Evolutionary conservation across 2,888 invertebrate genomes (phyloP).

Genomic region (Cheilosia urbana): DNA sequence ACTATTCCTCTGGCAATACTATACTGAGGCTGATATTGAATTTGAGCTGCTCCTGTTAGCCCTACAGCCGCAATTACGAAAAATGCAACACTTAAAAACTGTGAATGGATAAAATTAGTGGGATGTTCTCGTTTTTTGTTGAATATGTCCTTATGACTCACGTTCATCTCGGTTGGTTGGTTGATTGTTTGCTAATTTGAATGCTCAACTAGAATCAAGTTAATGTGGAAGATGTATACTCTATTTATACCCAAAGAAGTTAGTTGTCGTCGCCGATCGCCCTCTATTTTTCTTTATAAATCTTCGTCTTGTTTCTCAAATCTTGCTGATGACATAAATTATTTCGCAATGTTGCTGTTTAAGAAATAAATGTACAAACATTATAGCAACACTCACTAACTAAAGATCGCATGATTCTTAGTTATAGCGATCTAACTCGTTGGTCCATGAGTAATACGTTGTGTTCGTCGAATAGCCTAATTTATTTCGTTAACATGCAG

Average conservation of each 20-base stretch:
- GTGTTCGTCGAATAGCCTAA: background rate
- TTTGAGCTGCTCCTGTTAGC: background rate
- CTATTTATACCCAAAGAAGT: constrained; percentile 35
- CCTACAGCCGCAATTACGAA: constrained; percentile 3
- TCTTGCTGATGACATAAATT: background rate
- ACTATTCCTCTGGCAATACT: constrained; percentile 3
- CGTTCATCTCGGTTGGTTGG: constrained; percentile 20
- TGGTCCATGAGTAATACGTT: background rate
- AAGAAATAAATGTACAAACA: background rate
- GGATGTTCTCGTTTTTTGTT: background rate
- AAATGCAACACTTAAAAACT: constrained; percentile 15
- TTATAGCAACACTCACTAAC: no score
- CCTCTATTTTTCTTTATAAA: background rate
- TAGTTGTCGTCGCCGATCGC: background rate
- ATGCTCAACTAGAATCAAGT: constrained; percentile 16
- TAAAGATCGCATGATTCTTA: no score
- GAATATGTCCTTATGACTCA: constrained; percentile 5
- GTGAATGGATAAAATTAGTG: constrained; percentile 1
- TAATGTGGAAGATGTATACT: constrained; percentile 11
- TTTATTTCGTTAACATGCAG: background rate
- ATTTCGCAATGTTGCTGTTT: background rate
- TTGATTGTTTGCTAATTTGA: constrained; percentile 11
- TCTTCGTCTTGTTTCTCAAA: no score
- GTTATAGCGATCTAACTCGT: background rate
- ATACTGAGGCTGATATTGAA: constrained; percentile 2